These are phyloP conservation scores for Sitodiplosis mosellana DNA, from an alignment of 1,140 invertebrate genomes.

Conservation along the genomic window DNA sequence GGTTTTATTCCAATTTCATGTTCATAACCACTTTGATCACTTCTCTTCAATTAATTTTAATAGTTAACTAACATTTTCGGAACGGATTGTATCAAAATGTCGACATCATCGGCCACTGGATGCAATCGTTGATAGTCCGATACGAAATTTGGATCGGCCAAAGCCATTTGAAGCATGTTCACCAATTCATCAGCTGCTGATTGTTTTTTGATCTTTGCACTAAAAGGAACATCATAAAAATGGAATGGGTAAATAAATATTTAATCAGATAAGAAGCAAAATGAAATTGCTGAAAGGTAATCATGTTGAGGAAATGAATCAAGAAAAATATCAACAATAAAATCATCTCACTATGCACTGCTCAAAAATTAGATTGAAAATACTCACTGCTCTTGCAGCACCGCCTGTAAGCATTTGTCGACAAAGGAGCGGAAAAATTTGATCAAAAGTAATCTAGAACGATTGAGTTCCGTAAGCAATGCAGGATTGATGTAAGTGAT, in stretches of 20 bases:
- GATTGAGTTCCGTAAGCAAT: conserved; percentile 22
- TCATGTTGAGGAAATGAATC: too few relatives aligned
- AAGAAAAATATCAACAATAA: too few relatives aligned
- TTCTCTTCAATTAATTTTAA: too few relatives aligned
- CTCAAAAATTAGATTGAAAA: neutral
- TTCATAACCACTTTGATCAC: too few relatives aligned
- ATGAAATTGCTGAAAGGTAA: too few relatives aligned
- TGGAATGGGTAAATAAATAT: too few relatives aligned
- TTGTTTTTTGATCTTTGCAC: conserved; percentile 2
- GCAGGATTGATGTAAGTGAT: conserved; percentile 18
- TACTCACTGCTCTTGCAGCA: conserved; percentile 13
- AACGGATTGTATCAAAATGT: conserved; percentile 33
- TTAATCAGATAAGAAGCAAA: conserved; percentile 11
- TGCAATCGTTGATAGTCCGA: conserved; percentile 46
- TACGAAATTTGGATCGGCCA: conserved; percentile 47
- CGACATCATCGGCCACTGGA: conserved; percentile 38
- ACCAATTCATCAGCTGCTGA: conserved; percentile 28
- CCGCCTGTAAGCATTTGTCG: conserved; percentile 16
- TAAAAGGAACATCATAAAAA: conserved; percentile 5
- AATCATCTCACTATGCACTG: too few relatives aligned
- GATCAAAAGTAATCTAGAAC: conserved; percentile 29
- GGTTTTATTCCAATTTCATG: too few relatives aligned
- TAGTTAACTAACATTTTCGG: conserved; percentile 44
- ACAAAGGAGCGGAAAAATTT: conserved; percentile 20
- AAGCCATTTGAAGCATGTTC: conserved; percentile 35